Base-by-base conservation (phyloP, 2,113 vertebrate genomes). In the Antigone vipio region DNA sequence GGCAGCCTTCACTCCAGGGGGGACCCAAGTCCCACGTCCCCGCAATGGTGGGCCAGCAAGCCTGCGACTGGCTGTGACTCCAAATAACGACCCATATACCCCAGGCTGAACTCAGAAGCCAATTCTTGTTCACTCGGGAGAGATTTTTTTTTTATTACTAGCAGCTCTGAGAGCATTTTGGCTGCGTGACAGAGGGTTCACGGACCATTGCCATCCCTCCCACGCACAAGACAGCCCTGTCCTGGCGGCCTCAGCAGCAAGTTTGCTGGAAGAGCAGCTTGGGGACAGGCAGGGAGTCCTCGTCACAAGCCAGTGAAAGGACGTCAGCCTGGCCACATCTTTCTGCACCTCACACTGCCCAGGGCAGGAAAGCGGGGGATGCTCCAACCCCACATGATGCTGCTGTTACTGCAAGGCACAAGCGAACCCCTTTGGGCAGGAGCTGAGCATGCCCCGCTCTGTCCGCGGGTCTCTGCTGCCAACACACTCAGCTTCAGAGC, bases 11-110 rank as follows among this genome's bases (percentile, higher is more conserved):
- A 6, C 24, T 73, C 27, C 26, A 20, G 38, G 9, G 14, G 15
- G 21, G 1, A 80, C 4, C 3, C 0, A 0, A 53, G 18, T 58
- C 40, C 47, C 59, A 47, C 0, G 2, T 34, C 10, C 80, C 50
- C 26, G 26, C 29, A 16, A 9, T 4, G 24, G 5, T 26, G 69
- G n/a, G 38, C 60, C 73, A 94, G 55, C 24, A 75, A 92, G 50
- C 24, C 68, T 32, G 3, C 1, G 2, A 77, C 7, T 8, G 80
- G 35, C 75, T 84, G 55, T 20, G 68, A 86, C 52, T 77, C 83
- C 83, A 88, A 62, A 58, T 42, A 53, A 67, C 44, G 80, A 76
- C 91, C 86, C 50, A 77, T 9, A 80, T 59, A 77, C 75, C 86
- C 63, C 11, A 58, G 44, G 55, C 22, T 95, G 91, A 96, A 93